A percentile compares a stretch with the other conserved stretches of the same genome.
These are phyloP conservation scores for Incurvaria masculella DNA, from an alignment of 2,888 invertebrate genomes.

Conservation along the genomic window DNA sequence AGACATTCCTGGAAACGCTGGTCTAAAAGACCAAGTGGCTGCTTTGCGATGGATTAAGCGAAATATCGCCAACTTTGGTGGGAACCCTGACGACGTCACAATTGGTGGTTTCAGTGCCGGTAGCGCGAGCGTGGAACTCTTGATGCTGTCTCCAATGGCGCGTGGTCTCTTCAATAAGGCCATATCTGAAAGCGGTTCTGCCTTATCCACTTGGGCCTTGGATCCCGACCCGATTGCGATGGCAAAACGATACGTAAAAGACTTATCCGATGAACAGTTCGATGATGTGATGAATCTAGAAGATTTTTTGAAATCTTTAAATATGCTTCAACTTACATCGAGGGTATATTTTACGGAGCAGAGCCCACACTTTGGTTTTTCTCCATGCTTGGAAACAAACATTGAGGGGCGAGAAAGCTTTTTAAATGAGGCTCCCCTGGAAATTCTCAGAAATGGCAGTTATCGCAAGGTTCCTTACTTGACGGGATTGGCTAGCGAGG, in stretches of 20 bases:
- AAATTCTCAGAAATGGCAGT: constrained; percentile 6
- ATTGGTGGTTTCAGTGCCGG: constrained; percentile 66
- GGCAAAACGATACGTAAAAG: background rate
- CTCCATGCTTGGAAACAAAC: constrained; percentile 3
- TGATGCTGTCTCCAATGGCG: constrained; percentile 5
- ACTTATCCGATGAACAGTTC: background rate
- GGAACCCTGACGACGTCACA: no score
- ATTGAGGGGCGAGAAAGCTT: background rate
- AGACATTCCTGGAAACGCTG: constrained; percentile 78
- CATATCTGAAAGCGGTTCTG: constrained; percentile 2
- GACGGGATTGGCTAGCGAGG: constrained; percentile 8
- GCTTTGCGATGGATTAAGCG: constrained; percentile 73
- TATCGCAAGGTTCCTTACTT: constrained; percentile 10
- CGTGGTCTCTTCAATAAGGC: constrained; percentile 5
- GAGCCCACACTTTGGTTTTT: no score
- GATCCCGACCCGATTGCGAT: background rate
- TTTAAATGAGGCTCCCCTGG: constrained; percentile 6
- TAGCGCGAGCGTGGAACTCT: constrained; percentile 25
- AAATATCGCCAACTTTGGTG: constrained; percentile 69
- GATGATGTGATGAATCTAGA: constrained; percentile 1
- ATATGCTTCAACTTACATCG: no score
- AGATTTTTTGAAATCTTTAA: constrained; percentile 1
- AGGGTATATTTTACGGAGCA: no score
- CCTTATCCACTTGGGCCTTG: constrained; percentile 2
- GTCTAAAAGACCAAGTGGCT: constrained; percentile 78